phyloP scores from a whole-genome alignment of 2,797 vertebrate genomes.

The Ctenochaetus hawaiiensis region DNA sequence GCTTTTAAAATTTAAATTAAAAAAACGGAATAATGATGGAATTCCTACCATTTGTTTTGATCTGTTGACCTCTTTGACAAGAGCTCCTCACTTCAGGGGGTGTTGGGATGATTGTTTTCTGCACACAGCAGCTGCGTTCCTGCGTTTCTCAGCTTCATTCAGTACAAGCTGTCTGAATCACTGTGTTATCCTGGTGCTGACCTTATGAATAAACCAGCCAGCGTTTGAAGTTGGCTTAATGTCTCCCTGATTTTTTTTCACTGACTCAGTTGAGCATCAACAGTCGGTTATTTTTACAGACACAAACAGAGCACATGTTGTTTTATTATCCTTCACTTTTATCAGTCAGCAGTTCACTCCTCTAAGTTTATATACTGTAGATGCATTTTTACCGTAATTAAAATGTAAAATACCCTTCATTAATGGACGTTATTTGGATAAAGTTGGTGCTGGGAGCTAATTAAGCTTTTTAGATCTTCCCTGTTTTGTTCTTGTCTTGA shows the following conservation, averaged over 20 bases:
- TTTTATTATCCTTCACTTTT: slow-evolving; percentile 12
- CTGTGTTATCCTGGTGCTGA: slow-evolving; percentile 4
- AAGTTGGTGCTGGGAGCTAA: no score
- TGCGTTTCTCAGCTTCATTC: slow-evolving; percentile 2
- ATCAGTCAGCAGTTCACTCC: not conserved
- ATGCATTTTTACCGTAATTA: no score
- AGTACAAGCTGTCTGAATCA: slow-evolving; percentile 31
- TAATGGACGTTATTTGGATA: no score
- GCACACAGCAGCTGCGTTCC: slow-evolving; percentile 2
- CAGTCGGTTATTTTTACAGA: slow-evolving; percentile 3
- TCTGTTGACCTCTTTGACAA: not conserved
- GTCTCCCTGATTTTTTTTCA: not conserved
- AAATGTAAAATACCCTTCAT: no score
- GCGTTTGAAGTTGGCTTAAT: slow-evolving; percentile 15
- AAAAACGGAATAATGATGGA: not conserved
- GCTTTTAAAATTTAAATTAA: not conserved
- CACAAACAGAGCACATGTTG: slow-evolving; percentile 8
- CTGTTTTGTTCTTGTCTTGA: no score
- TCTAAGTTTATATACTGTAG: not conserved
- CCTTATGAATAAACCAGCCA: slow-evolving; percentile 26
- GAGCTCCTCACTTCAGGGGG: not conserved
- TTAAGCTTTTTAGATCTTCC: no score
- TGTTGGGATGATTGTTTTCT: not conserved
- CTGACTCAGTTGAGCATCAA: slow-evolving; percentile 23
- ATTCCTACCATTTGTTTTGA: not conserved